Base-by-base conservation (phyloP, 2,888 invertebrate species). In the Cylloceria caligata region DNA sequence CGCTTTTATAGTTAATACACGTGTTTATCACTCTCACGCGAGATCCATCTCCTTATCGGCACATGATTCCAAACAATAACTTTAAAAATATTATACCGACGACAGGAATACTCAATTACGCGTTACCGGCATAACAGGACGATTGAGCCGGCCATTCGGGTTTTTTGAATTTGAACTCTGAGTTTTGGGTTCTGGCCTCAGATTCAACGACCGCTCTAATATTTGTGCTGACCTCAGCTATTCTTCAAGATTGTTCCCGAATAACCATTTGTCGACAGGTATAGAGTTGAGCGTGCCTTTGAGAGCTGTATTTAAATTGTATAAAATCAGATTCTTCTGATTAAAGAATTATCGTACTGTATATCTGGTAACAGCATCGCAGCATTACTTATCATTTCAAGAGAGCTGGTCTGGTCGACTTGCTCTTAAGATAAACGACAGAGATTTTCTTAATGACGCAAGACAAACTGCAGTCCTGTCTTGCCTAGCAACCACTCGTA, bases 271-370 rank as follows among this genome's bases (percentile, higher is more conserved):
- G 4, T 80, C 81, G 0, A 68, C 16, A 1, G 27, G n/a, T 3
- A 68, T 24, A 27, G 71, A 47, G 9, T 81, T 65, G 21, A 85
- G 45, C 3, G 68, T 67, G n/a, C n/a, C n/a, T n/a, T n/a, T n/a
- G 6, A 79, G 42, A 0, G 83, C n/a, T 0, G 36, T 34, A 5
- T 72, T 81, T 0, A 85, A 0, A 24, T 74, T 42, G 3, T 75
- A 24, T 1, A 76, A 19, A n/a, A 85, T 83, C 1, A 85, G 30
- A 9, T 52, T 16, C 78, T 67, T 9, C 83, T 67, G 0, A 77
- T 84, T 9, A 57, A n/a, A 0, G 82, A 34, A 39, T 83, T 73
- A 1, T 85, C 80, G 16, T 62, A 77, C 13, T 84, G 84, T 2
- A 84, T 36, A 16, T 83, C 80, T 0, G 42, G 71, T 4, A 83